A percentile compares a stretch with the other conserved stretches of the same genome.
These are phyloP conservation scores for Pristionchus arcanus DNA, from an alignment of 2,888 invertebrate genomes.

Conservation along the genomic window DNA sequence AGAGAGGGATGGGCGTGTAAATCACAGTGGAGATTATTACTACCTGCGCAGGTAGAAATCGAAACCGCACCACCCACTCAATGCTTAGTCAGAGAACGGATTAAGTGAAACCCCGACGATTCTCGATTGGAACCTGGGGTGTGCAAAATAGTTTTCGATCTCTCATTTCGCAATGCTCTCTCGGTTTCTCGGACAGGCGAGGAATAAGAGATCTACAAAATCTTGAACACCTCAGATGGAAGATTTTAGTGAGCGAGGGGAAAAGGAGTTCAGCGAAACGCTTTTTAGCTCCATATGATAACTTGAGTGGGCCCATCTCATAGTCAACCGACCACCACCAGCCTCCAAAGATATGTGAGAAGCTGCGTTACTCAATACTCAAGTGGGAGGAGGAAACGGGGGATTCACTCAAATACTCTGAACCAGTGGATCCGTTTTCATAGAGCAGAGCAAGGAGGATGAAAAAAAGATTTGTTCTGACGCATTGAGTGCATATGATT, in stretches of 20 bases:
- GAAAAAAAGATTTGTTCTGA: background rate
- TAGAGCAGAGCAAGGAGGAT: background rate
- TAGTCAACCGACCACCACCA: background rate
- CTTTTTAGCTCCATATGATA: too few relatives aligned
- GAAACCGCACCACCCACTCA: background rate
- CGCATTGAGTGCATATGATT: background rate
- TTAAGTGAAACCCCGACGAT: too few relatives aligned
- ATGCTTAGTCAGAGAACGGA: background rate
- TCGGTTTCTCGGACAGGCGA: too few relatives aligned
- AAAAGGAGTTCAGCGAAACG: too few relatives aligned
- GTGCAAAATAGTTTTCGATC: too few relatives aligned
- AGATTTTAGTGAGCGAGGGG: too few relatives aligned
- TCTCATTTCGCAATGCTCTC: too few relatives aligned
- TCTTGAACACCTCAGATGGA: too few relatives aligned
- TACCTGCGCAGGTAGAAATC: background rate
- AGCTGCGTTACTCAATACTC: background rate
- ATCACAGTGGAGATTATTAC: background rate
- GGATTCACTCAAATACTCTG: slow-evolving; percentile 13
- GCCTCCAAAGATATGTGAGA: background rate
- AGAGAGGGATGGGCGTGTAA: background rate
- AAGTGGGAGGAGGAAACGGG: slow-evolving; percentile 13
- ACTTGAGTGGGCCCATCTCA: background rate
- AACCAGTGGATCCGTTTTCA: slow-evolving; percentile 22
- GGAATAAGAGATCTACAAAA: too few relatives aligned
- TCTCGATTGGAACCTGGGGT: too few relatives aligned